Conservation (phyloP, 2,113 vertebrate species). For the Brachionichthys hirsutus region DNA sequence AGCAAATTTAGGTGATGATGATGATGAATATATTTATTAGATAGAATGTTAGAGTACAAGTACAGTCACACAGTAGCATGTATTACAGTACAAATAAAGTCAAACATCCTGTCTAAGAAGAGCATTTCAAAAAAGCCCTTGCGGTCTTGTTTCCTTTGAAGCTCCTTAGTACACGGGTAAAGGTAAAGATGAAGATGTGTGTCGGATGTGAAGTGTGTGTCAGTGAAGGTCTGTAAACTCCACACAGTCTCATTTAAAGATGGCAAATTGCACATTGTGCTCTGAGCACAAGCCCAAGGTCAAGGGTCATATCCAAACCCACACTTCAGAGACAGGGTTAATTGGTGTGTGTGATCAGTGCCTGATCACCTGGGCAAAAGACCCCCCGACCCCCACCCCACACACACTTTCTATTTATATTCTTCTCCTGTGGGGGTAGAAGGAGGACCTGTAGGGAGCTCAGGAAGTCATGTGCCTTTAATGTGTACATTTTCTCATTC, state of each 20-base stretch:
- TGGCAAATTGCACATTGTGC: conserved; percentile 29
- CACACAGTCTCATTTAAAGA: conserved; percentile 21
- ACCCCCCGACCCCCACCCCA: too few relatives aligned
- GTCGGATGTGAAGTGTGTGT: conserved; percentile 8
- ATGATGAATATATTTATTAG: too few relatives aligned
- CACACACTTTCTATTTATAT: conserved; percentile 21
- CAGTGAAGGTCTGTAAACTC: conserved; percentile 14
- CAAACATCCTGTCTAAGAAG: too few relatives aligned
- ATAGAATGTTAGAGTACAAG: too few relatives aligned
- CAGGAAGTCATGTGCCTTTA: neutral
- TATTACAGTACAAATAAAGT: too few relatives aligned
- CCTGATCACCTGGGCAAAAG: too few relatives aligned
- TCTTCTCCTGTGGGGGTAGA: conserved; percentile 1
- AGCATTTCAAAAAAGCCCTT: too few relatives aligned
- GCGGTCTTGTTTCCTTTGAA: conserved; percentile 3
- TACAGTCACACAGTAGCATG: too few relatives aligned
- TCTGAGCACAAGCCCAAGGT: conserved; percentile 39
- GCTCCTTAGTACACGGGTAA: too few relatives aligned
- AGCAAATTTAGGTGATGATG: too few relatives aligned
- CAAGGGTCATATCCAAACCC: conserved; percentile 46
- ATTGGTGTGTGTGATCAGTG: conserved; percentile 39
- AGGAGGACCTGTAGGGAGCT: conserved; percentile 7
- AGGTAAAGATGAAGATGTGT: conserved; percentile 1
- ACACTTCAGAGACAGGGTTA: conserved; percentile 51
- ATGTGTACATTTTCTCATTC: neutral